phyloP scores from a whole-genome alignment of 1,140 invertebrate species.

The Trachymyrmex septentrionalis region DNA sequence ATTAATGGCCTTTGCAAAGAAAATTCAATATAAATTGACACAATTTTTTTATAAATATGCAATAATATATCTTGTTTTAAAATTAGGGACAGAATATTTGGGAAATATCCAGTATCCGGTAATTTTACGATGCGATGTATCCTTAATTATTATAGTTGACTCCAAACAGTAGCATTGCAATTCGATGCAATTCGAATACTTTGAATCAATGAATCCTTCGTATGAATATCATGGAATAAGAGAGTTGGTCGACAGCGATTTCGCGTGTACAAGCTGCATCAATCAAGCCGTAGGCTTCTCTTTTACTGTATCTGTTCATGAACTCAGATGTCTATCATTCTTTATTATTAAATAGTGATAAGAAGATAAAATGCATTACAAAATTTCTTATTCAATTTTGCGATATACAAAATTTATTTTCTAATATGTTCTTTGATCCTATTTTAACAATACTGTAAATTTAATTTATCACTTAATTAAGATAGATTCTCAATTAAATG shows the following conservation, averaged over 20 bases:
- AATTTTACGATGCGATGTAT: too few species aligned
- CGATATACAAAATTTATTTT: conserved; percentile 32
- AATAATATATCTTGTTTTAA: conserved; percentile 41
- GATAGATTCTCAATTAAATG: neutral
- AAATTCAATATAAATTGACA: neutral
- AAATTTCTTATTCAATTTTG: conserved; percentile 77
- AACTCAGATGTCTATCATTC: conserved; percentile 81
- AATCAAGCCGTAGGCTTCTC: conserved; percentile 81
- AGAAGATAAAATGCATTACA: conserved; percentile 78
- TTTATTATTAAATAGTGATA: conserved; percentile 82
- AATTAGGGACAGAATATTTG: neutral
- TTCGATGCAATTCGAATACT: conserved; percentile 27
- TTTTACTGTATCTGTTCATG: conserved; percentile 77
- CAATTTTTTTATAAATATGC: neutral
- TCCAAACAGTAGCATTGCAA: conserved; percentile 48
- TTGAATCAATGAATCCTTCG: conserved; percentile 68
- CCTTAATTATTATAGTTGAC: neutral
- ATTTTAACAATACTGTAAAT: conserved; percentile 9
- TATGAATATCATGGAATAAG: conserved; percentile 79
- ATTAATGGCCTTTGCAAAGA: neutral
- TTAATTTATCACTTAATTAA: neutral
- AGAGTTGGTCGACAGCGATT: conserved; percentile 70
- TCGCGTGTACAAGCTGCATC: conserved; percentile 82
- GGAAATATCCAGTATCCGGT: too few species aligned
- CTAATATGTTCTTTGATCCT: neutral